A percentile compares a stretch with the other conserved stretches of the same genome.
Evolutionary conservation across 2,113 vertebrate species (phyloP).

Genomic region (Notiomystis cincta): DNA sequence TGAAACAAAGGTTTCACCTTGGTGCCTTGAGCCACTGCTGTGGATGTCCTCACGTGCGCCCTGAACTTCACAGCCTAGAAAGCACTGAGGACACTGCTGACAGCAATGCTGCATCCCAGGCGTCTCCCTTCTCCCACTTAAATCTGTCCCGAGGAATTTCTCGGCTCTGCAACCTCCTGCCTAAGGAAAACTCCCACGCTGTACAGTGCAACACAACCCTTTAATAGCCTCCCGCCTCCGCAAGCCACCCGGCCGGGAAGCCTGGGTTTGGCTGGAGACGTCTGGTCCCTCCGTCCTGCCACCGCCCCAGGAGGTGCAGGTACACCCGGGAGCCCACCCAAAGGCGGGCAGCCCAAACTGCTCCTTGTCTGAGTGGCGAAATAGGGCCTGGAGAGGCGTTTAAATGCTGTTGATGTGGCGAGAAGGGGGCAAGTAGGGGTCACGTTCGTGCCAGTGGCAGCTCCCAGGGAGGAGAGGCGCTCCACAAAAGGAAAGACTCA

Average conservation of each 20-base stretch:
- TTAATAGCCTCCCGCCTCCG: not conserved
- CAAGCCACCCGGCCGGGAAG: not conserved
- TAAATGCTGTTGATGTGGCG: accelerated
- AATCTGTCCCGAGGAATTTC: not conserved
- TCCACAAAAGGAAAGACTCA: not conserved
- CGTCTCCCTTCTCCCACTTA: not conserved
- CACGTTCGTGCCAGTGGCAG: not conserved
- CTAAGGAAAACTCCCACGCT: slow-evolving; percentile 19
- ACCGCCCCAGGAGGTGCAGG: accelerated
- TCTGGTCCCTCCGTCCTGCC: not conserved
- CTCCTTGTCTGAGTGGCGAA: accelerated
- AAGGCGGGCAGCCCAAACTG: not conserved
- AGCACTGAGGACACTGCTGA: not conserved
- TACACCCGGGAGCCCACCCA: not conserved
- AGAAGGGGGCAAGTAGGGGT: not conserved
- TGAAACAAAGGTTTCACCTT: not conserved
- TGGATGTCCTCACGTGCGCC: accelerated
- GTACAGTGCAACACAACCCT: not conserved
- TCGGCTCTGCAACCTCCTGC: not conserved
- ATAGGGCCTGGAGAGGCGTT: not conserved
- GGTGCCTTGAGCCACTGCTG: not conserved
- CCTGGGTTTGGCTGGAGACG: not conserved
- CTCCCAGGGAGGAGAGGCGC: not conserved
- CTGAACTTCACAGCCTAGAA: not conserved
- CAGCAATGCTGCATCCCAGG: not conserved